Evolutionary conservation across 2,888 invertebrate species (phyloP).

Genomic region (Lepidocyrtinus sp.): DNA sequence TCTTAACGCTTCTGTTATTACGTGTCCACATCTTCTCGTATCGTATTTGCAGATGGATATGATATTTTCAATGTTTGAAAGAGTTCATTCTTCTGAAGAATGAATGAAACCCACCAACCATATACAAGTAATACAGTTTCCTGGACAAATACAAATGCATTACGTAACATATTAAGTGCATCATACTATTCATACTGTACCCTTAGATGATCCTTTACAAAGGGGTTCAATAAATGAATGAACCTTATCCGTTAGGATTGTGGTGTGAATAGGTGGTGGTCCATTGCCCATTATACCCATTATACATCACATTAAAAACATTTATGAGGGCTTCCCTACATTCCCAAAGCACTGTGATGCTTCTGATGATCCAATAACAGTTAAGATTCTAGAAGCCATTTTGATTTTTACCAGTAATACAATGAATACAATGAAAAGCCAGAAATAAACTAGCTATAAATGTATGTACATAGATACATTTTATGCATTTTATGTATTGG

Average conservation of each 20-base stretch:
- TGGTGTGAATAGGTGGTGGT: constrained; percentile 12
- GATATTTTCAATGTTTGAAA: not conserved
- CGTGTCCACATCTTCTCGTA: not conserved
- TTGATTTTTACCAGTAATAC: constrained; percentile 28
- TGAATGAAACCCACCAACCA: not conserved
- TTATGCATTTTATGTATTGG: too few species aligned
- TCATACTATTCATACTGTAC: not conserved
- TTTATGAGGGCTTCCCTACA: constrained; percentile 29
- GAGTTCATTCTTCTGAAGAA: not conserved
- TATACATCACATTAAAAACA: constrained; percentile 39
- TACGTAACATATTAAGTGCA: not conserved
- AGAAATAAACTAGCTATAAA: not conserved
- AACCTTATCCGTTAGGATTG: not conserved
- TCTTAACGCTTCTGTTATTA: not conserved
- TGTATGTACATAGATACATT: too few species aligned
- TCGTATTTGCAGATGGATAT: not conserved
- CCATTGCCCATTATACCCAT: constrained; percentile 25
- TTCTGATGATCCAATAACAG: constrained; percentile 51
- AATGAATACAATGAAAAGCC: too few species aligned
- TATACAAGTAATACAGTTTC: not conserved
- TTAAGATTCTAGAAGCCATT: constrained; percentile 48
- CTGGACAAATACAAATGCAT: not conserved
- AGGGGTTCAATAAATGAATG: constrained; percentile 21
- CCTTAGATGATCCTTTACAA: not conserved
- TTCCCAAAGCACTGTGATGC: constrained; percentile 33